A percentile compares a stretch with the other conserved stretches of the same genome.
Conservation (phyloP, 1,140 invertebrate genomes). For the Armadillidium nasatum region DNA sequence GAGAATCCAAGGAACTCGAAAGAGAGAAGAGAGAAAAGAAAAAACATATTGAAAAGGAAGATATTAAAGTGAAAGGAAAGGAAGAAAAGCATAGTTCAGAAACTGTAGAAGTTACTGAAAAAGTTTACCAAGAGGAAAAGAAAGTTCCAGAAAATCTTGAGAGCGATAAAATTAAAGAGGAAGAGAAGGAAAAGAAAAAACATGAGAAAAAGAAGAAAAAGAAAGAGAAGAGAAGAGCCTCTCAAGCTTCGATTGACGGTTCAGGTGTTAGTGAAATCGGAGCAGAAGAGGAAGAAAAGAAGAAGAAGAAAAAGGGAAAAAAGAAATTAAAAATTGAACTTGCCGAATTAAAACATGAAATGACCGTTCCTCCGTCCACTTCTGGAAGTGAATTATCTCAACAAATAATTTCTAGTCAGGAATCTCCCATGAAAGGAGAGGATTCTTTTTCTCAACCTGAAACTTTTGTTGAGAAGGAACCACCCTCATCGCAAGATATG, state of each 20-base stretch:
- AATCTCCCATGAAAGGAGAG: background rate
- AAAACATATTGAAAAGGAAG: slow-evolving; percentile 41
- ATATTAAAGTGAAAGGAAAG: background rate
- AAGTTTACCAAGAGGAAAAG: background rate
- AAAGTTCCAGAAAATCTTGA: background rate
- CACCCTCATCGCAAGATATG: slow-evolving; percentile 44
- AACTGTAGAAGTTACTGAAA: background rate
- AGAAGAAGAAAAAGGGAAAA: slow-evolving; percentile 45
- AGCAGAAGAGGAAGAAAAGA: slow-evolving; percentile 44
- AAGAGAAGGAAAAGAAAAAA: slow-evolving; percentile 49
- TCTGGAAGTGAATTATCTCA: background rate
- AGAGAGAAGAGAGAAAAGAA: slow-evolving; percentile 36
- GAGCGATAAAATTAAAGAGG: slow-evolving; percentile 48
- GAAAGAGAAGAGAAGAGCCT: slow-evolving; percentile 44
- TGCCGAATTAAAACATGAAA: slow-evolving; percentile 44
- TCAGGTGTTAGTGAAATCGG: slow-evolving; percentile 51
- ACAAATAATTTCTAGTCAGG: background rate
- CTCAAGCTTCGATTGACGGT: slow-evolving; percentile 32
- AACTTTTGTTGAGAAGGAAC: slow-evolving; percentile 31
- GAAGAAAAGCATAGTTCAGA: background rate
- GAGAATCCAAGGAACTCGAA: slow-evolving; percentile 24
- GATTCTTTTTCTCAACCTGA: background rate
- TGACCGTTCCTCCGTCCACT: slow-evolving; percentile 44
- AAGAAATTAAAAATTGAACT: slow-evolving; percentile 39
- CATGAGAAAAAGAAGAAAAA: slow-evolving; percentile 47